A percentile compares a stretch with the other conserved stretches of the same genome.
Conservation (phyloP, 2,888 invertebrate species). For the Ecliptopera silaceata region DNA sequence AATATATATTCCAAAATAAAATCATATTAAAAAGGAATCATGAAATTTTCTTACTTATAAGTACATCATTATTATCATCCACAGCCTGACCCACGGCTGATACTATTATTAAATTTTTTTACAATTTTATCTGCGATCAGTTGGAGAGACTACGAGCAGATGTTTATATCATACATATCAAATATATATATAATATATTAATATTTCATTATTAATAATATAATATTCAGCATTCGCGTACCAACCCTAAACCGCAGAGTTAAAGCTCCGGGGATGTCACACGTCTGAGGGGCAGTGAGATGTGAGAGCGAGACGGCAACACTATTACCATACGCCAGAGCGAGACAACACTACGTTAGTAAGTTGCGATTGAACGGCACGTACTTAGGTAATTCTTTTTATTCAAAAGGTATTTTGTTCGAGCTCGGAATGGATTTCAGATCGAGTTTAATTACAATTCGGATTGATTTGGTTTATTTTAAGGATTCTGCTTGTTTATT, state of each 20-base stretch:
- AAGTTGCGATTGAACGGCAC: conserved; percentile 36
- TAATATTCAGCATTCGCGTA: background rate
- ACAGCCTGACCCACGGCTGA: too few species aligned
- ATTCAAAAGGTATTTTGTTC: conserved; percentile 52
- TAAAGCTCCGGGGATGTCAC: conserved; percentile 79
- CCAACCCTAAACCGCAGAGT: conserved; percentile 64
- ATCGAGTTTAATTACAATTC: conserved; percentile 39
- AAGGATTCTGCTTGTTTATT: conserved; percentile 5
- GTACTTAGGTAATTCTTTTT: conserved; percentile 57
- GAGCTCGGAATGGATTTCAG: conserved; percentile 50
- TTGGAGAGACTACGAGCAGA: too few species aligned
- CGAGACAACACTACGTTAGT: conserved; percentile 41
- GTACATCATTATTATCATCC: too few species aligned
- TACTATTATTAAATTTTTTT: too few species aligned
- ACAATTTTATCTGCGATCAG: too few species aligned
- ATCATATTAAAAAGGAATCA: too few species aligned
- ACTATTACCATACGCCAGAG: conserved; percentile 42
- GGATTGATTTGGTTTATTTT: conserved; percentile 25
- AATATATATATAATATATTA: background rate
- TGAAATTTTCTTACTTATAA: too few species aligned
- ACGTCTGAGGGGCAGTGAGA: conserved; percentile 75
- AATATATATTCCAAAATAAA: too few species aligned
- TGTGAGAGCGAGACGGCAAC: conserved; percentile 62
- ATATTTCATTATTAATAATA: background rate
- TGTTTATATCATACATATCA: background rate